Conservation (phyloP, 2,797 vertebrate genomes). For the Pyrocephalus nanus region DNA sequence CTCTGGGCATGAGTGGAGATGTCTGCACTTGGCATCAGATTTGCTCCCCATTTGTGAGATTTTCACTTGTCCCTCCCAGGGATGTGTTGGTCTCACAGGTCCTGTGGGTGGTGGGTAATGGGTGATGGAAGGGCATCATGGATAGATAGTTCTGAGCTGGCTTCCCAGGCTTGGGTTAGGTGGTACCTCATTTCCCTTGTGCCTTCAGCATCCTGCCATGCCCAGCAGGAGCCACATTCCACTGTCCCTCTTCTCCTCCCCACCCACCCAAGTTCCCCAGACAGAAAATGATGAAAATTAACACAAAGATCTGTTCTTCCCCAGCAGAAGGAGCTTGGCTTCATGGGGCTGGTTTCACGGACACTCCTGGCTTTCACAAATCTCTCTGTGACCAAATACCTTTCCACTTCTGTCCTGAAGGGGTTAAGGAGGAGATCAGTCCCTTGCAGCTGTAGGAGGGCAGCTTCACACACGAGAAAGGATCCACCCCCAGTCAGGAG, state of each 20-base stretch:
- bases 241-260: not conserved
- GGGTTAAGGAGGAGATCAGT: not conserved
- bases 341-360: not conserved
- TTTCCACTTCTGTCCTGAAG: not conserved
- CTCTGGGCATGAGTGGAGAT: not conserved
- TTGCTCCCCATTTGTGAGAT: not conserved
- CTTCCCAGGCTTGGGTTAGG: not conserved
- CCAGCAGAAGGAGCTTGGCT: not conserved
- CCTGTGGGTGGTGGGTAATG: too few relatives aligned
- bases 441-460: not conserved
- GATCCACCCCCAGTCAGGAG: not conserved
- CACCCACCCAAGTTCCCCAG: not conserved
- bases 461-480: not conserved
- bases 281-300: not conserved
- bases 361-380: not conserved
- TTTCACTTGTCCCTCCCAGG: rapidly evolving
- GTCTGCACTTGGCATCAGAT: not conserved
- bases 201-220: not conserved
- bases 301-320: not conserved
- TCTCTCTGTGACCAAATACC: not conserved
- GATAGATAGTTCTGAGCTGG: not conserved
- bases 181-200: not conserved
- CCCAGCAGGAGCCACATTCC: not conserved
- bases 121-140: rapidly evolving
- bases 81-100: not conserved